Evolutionary conservation across 2,797 vertebrate species (phyloP), one percentile per base, ranked within the genome.

Genomic region (Gallinago nigripennis): DNA sequence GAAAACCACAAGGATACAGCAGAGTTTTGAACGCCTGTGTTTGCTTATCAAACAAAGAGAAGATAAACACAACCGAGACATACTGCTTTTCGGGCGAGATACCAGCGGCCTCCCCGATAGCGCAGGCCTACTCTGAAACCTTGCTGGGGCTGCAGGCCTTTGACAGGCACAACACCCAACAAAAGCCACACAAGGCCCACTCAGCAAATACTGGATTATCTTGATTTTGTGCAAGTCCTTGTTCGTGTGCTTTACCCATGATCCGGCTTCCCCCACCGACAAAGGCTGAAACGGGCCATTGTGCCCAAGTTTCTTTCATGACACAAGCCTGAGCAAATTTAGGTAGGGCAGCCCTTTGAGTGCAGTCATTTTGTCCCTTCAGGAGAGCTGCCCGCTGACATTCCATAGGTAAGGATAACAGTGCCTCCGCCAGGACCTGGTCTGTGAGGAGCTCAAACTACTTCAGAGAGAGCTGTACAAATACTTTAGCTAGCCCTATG

Each of bases 21-120:
- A 57, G 12, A 79, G 81, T 90, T 88, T 88, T 10, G 6, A 82
- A 70, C 84, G 90, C 56, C 77, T 76, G 5, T 66, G 48, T 86
- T 90, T 92, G 61, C 86, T 93, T 93, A 88, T 73, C 86, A 86
- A 63, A 88, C 73, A 95, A 86, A 43, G 78, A 73, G 56, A 82
- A 90, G 83, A 90, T 37, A 90, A 92, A 93, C 28, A 66, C 19
- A 72, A 35, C 27, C 61, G 35, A 88, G 46, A 86, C 86, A 87
- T 82, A 82, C 83, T 94, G 23, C 54, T 90, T 86, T 78, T 84
- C 48, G 27, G 31, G 66, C 78, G 77, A 92, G 75, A 82, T 70
- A 75, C 17, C 64, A 48, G 60, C 23, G 23, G 51, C 51, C 31
- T 71, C n/a, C 16, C 48, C 1, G 14, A 50, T 53, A 88, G 25